phyloP scores from a whole-genome alignment of 2,113 vertebrate species.

The Hydrolagus affinis region DNA sequence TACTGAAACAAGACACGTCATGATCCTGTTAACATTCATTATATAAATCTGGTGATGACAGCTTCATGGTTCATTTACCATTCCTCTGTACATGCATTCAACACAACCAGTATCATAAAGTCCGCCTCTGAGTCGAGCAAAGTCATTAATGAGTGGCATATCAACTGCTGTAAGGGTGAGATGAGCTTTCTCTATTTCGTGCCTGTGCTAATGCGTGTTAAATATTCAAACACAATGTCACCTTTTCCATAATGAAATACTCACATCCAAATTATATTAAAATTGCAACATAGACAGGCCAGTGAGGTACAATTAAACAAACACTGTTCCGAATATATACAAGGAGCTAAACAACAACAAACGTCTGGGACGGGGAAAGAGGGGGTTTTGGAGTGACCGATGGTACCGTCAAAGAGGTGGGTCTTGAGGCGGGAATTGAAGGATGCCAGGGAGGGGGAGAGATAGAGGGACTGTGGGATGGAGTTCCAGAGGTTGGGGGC shows the following conservation, averaged over 20 bases:
- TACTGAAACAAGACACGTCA: not conserved
- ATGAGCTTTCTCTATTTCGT: not conserved
- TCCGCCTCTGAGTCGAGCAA: not conserved
- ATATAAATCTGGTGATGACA: constrained; percentile 15
- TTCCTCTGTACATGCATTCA: not conserved
- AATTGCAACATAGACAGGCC: not conserved
- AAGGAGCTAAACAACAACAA: not conserved
- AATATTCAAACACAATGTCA: not conserved
- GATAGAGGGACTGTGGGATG: no score
- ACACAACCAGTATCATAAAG: not conserved
- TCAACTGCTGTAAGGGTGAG: not conserved
- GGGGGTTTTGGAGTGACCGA: no score
- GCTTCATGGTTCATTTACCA: not conserved
- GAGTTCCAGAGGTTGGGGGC: no score
- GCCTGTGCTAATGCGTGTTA: not conserved
- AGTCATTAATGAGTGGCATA: not conserved
- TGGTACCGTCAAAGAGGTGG: no score
- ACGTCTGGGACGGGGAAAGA: not conserved
- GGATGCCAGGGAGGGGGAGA: no score
- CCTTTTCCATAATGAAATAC: not conserved
- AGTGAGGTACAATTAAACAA: not conserved
- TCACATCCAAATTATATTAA: not conserved
- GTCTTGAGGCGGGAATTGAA: no score
- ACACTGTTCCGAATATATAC: not conserved
- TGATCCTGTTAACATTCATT: constrained; percentile 16